Evolutionary conservation across 1,140 invertebrate genomes (phyloP), one percentile per base, ranked within the genome.

Genomic region (Cotesia glomerata): DNA sequence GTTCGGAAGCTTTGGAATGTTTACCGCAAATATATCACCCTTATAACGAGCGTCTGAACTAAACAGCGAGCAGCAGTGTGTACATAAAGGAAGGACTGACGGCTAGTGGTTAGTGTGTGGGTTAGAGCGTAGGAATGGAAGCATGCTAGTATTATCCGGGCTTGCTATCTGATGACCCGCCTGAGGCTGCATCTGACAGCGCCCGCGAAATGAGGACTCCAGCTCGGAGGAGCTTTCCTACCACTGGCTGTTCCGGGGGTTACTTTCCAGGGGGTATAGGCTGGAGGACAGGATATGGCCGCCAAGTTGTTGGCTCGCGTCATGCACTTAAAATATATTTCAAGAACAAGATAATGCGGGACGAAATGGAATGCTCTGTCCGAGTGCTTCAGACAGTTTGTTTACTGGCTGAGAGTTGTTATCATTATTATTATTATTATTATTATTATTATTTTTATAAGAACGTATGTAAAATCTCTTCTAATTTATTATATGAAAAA

Each of bases 151-250:
- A 83, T 85, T 85, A 84, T 85, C 79, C 81, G 68, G 71, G 71
- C 76, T 63, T 77, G 76, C 77, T 85, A 85, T 86, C 86, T 82
- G 85, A 87, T 87, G 86, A 86, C 85, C 85, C 84, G 83, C 80
- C 83, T 84, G 82, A 80, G 77, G 79, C 84, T 87, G 86, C 81
- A 78, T 82, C 80, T 86, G 86, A 87, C 86, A 87, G 84, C 81
- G 61, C 64, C 73, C 79, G 83, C 80, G 83, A 85, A 85, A 85
- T 79, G 82, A 83, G 85, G 79, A 85, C 80, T 85, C 76, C 78
- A 79, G 76, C 26, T 26, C 26, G 26, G 26, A 26, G 26, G 26
- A 26, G 26, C 26, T 26, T 26, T 26, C 26, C 26, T 26, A 26
- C 26, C 3, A 26, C 26, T 26, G 26, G 1, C 26, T 26, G 26